phyloP scores from a whole-genome alignment of 2,113 vertebrate species.

The Salvelinus fontinalis region DNA sequence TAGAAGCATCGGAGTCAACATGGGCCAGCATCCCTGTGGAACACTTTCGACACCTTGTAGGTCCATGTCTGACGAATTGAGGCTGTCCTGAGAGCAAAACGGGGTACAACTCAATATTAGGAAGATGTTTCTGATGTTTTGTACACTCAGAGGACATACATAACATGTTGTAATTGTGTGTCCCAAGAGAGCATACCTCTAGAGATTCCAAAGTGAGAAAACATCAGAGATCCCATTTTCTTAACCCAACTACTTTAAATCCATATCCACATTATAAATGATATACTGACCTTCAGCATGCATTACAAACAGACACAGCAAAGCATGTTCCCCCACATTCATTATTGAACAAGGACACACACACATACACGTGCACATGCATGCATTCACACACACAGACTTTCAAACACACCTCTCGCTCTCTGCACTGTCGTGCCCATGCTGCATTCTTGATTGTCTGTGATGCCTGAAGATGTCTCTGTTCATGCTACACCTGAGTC shows the following conservation, averaged over 20 bases:
- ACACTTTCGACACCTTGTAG: too few relatives aligned
- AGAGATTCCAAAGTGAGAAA: neutral
- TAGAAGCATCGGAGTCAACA: too few relatives aligned
- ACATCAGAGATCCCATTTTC: neutral
- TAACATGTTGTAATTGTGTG: neutral
- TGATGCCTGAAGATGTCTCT: neutral
- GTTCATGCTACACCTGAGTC: too few relatives aligned
- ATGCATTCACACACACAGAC: constrained; percentile 13
- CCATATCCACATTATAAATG: neutral
- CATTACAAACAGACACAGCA: constrained; percentile 13
- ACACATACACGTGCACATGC: constrained; percentile 33
- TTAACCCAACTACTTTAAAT: neutral
- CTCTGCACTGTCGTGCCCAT: constrained; percentile 8
- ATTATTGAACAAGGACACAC: constrained; percentile 29
- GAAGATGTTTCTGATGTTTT: too few relatives aligned
- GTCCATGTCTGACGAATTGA: too few relatives aligned
- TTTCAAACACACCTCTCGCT: constrained; percentile 6
- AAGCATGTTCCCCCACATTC: constrained; percentile 29
- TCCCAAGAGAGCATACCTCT: neutral
- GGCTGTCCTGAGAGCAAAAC: too few relatives aligned
- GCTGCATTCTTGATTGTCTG: constrained; percentile 60
- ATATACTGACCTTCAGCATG: neutral
- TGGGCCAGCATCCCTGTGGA: too few relatives aligned
- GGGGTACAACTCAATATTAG: too few relatives aligned
- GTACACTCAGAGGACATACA: neutral